Conservation (phyloP, 2,888 invertebrate species). For the Heterodera filipjevi region DNA sequence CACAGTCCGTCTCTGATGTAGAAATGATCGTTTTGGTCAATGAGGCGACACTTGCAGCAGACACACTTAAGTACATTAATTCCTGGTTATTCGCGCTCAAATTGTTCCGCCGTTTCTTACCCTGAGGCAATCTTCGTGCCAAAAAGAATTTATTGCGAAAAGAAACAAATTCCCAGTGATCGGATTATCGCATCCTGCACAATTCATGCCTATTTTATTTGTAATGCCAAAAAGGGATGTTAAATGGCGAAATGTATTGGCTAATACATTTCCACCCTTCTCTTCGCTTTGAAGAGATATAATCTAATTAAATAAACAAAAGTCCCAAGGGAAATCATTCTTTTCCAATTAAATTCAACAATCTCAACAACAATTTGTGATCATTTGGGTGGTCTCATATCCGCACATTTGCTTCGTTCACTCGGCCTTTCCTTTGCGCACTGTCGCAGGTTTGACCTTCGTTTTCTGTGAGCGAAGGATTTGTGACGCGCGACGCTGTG, state of each 20-base stretch:
- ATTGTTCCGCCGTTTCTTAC: background rate
- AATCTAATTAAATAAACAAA: background rate
- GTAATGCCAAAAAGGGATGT: background rate
- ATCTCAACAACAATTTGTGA: background rate
- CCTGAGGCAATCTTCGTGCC: slow-evolving; percentile 11
- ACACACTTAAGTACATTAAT: background rate
- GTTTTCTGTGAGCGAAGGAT: slow-evolving; percentile 32
- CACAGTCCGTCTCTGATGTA: background rate
- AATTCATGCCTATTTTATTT: background rate
- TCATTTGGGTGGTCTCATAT: background rate
- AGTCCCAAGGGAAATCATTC: background rate
- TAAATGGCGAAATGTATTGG: background rate
- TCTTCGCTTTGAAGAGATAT: background rate
- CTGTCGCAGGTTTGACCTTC: slow-evolving; percentile 19
- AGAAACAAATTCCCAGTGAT: background rate
- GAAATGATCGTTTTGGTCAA: background rate
- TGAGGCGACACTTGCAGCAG: background rate
- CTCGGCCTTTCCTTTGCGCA: slow-evolving; percentile 27
- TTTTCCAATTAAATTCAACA: background rate
- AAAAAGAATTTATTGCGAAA: background rate
- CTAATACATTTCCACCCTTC: background rate
- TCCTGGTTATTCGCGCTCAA: background rate
- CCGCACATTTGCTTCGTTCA: background rate
- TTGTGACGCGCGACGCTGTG: slow-evolving; percentile 33
- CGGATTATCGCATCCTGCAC: background rate